A percentile compares a stretch with the other conserved stretches of the same genome.
These are phyloP conservation scores for Calameuta idolon DNA, from an alignment of 2,888 invertebrate genomes.

Conservation along the genomic window DNA sequence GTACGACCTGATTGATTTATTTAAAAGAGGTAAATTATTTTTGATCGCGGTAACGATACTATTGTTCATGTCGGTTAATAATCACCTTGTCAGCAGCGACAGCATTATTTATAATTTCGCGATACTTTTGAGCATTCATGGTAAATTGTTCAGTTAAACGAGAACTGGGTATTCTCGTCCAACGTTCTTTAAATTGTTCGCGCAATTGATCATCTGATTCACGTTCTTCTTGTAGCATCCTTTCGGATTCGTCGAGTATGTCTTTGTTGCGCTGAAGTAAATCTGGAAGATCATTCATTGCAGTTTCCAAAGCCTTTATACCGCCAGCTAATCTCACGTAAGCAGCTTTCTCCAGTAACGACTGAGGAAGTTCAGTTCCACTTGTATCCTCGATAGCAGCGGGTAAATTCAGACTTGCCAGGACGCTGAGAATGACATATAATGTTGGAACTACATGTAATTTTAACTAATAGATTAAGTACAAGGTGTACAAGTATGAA, in stretches of 20 bases:
- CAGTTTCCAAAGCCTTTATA: constrained; percentile 75
- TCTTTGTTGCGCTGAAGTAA: constrained; percentile 92
- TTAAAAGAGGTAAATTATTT: neutral
- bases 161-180: constrained; percentile 90
- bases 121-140: constrained; percentile 91
- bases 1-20: constrained; percentile 76
- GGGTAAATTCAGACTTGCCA: constrained; percentile 95
- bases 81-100: constrained; percentile 74
- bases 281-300: constrained; percentile 90
- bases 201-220: constrained; percentile 89
- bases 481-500: too few species aligned
- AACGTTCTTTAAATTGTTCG: constrained; percentile 90
- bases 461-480: neutral
- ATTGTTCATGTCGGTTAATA: constrained; percentile 3
- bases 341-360: constrained; percentile 86
- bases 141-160: constrained; percentile 91
- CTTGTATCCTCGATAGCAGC: constrained; percentile 92
- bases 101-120: constrained; percentile 92
- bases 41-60: neutral
- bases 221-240: constrained; percentile 90
- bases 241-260: constrained; percentile 91
- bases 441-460: neutral
- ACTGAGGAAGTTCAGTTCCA: constrained; percentile 84
- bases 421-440: constrained; percentile 70
- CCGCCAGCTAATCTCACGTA: constrained; percentile 85